These are phyloP conservation scores for Melanostoma mellinum DNA, from an alignment of 2,888 invertebrate genomes.

Conservation along the genomic window DNA sequence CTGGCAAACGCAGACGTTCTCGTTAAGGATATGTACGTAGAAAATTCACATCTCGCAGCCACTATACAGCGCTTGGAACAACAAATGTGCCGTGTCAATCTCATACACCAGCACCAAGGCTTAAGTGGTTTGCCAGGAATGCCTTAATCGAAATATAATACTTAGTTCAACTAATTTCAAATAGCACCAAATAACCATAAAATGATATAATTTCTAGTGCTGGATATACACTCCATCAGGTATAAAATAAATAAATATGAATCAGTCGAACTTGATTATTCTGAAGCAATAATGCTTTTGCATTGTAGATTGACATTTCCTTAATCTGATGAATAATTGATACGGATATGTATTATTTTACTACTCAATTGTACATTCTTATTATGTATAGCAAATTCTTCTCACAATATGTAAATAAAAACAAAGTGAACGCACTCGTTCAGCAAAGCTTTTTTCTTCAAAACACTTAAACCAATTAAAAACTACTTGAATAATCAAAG, in stretches of 20 bases:
- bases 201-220: conserved; percentile 50
- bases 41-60: conserved; percentile 90
- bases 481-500: conserved; percentile 39
- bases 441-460: conserved; percentile 8
- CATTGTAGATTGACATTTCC: conserved; percentile 9
- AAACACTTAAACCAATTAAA: conserved; percentile 16
- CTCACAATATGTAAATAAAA: conserved; percentile 49
- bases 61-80: conserved; percentile 82
- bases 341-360: conserved; percentile 10
- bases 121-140: conserved; percentile 76
- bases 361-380: conserved; percentile 40
- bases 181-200: conserved; percentile 65
- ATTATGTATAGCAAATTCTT: conserved; percentile 39
- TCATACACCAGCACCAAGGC: conserved; percentile 80
- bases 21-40: conserved; percentile 92
- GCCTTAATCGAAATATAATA: conserved; percentile 75
- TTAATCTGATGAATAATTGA: not conserved
- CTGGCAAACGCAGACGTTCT: conserved; percentile 89
- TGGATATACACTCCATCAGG: conserved; percentile 63
- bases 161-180: conserved; percentile 27
- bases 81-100: conserved; percentile 79
- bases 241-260: conserved; percentile 25
- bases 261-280: conserved; percentile 55
- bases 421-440: conserved; percentile 5
- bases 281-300: conserved; percentile 1